A percentile compares a stretch with the other conserved stretches of the same genome.
Evolutionary conservation across 2,888 invertebrate genomes (phyloP).

Genomic region (Eristalis tenax): DNA sequence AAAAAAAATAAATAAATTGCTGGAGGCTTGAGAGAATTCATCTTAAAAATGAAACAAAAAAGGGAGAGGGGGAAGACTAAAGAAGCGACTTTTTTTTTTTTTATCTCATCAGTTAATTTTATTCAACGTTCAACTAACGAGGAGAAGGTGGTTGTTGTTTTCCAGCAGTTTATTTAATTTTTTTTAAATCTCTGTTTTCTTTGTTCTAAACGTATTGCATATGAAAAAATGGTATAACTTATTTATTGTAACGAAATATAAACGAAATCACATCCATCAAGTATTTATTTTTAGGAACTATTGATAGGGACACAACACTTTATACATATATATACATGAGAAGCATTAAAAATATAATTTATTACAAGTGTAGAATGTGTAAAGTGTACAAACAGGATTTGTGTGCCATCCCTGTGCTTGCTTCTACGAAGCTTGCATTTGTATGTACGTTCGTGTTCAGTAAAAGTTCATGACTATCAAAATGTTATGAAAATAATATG

Average conservation of each 20-base stretch:
- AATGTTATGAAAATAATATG: too few relatives aligned
- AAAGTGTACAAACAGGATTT: background rate
- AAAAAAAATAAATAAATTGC: slow-evolving; percentile 79
- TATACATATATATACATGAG: background rate
- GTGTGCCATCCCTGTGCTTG: too few relatives aligned
- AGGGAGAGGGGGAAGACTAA: slow-evolving; percentile 17
- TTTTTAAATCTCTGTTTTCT: slow-evolving; percentile 40
- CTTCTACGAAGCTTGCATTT: too few relatives aligned
- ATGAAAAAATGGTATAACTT: slow-evolving; percentile 19
- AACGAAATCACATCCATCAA: slow-evolving; percentile 19
- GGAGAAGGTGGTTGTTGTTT: slow-evolving; percentile 12
- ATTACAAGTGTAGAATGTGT: background rate
- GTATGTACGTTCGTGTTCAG: too few relatives aligned
- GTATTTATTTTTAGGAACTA: slow-evolving; percentile 28
- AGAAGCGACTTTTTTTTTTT: slow-evolving; percentile 36
- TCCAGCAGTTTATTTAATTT: slow-evolving; percentile 74
- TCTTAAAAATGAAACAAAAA: slow-evolving; percentile 43
- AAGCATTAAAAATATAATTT: background rate
- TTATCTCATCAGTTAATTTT: slow-evolving; percentile 67
- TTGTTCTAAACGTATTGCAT: slow-evolving; percentile 47
- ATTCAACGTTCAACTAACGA: background rate
- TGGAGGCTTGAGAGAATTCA: slow-evolving; percentile 74
- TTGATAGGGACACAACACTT: slow-evolving; percentile 42
- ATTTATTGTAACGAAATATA: slow-evolving; percentile 2
- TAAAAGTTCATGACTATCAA: too few relatives aligned